A percentile compares a stretch with the other conserved stretches of the same genome.
Conservation (phyloP, 2,888 invertebrate species). For the Candidula unifasciata region DNA sequence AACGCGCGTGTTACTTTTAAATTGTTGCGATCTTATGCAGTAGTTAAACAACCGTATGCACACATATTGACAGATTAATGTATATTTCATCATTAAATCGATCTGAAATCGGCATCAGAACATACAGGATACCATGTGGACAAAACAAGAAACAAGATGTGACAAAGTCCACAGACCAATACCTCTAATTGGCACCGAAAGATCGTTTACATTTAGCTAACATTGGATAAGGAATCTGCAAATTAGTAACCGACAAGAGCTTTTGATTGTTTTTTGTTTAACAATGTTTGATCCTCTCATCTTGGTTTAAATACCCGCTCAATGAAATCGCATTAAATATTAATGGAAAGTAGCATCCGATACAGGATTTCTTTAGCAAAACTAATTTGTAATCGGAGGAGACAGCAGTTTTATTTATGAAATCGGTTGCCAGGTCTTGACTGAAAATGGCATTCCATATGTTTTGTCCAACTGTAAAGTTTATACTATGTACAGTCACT, state of each 20-base stretch:
- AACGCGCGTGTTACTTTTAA: too few species aligned
- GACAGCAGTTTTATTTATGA: background rate
- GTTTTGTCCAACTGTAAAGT: background rate
- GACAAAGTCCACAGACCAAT: too few species aligned
- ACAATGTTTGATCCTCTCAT: background rate
- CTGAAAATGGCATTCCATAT: background rate
- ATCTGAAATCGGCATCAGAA: too few species aligned
- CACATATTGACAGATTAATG: too few species aligned
- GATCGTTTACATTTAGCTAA: background rate
- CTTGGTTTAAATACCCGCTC: background rate
- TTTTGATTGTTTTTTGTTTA: conserved; percentile 29
- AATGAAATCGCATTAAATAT: conserved; percentile 29
- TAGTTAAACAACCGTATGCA: too few species aligned
- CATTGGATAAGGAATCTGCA: conserved; percentile 7
- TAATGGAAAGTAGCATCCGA: background rate
- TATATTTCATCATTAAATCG: too few species aligned
- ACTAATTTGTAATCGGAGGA: conserved; percentile 27
- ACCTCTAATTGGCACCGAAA: conserved; percentile 11
- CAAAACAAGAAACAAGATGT: too few species aligned
- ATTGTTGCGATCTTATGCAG: too few species aligned
- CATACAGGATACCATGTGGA: too few species aligned
- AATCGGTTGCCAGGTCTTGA: background rate
- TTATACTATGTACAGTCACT: background rate
- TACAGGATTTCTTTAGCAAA: background rate
- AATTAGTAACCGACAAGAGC: background rate